Percentiles rank a stretch among this genome's conserved stretches.
phyloP scores from a whole-genome alignment of 2,888 invertebrate species.

The Pterostichus madidus region DNA sequence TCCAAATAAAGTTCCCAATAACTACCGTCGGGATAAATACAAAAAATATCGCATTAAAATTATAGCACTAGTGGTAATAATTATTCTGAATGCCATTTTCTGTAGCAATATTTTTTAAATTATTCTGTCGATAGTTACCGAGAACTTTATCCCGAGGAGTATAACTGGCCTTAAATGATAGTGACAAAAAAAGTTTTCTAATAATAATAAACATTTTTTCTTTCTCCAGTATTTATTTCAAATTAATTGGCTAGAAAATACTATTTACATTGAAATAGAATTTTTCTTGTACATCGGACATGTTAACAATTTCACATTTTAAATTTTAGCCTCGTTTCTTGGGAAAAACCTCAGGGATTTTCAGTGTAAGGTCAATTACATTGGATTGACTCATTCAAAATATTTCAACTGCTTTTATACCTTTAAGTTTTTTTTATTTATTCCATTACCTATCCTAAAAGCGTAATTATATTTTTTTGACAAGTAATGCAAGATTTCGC shows the following conservation, averaged over 20 bases:
- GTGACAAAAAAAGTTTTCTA: too few species aligned
- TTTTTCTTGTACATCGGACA: not conserved
- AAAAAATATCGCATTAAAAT: too few species aligned
- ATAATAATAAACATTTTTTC: not conserved
- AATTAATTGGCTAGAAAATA: not conserved
- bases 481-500: conserved; percentile 9
- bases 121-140: too few species aligned
- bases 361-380: conserved; percentile 47
- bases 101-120: too few species aligned
- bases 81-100: too few species aligned
- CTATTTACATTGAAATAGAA: not conserved
- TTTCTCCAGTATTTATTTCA: not conserved
- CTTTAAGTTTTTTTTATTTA: not conserved
- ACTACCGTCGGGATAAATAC: too few species aligned
- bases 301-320: conserved; percentile 10
- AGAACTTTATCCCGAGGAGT: too few species aligned
- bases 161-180: too few species aligned
- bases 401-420: not conserved
- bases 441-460: not conserved
- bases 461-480: conserved; percentile 23
- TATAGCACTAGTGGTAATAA: too few species aligned
- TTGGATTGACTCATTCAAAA: conserved; percentile 20
- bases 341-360: conserved; percentile 56
- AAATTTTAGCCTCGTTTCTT: conserved; percentile 23
- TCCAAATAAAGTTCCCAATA: too few species aligned